Base-by-base conservation (phyloP, 2,888 invertebrate species). In the Cancer borealis region DNA sequence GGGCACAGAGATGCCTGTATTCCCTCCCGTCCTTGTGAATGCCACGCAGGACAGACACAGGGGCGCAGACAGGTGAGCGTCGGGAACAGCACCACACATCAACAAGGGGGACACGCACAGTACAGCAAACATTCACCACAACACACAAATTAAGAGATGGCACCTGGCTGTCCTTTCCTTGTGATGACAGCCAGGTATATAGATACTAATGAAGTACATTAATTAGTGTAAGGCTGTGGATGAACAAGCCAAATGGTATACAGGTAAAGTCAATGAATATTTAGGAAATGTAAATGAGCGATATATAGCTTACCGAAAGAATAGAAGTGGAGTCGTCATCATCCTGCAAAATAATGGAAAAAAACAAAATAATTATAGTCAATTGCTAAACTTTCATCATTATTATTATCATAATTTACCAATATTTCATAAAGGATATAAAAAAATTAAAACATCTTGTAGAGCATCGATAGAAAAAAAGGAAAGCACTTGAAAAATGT, bases 291-390 rank as follows among this genome's bases (percentile, higher is more conserved):
- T n/a, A 66, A n/a, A 66, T 87, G 6, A 87, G 39, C 12, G 5
- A 87, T 4, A 87, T 21, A 30, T 17, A n/a, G 79, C 94, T 94
- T 91, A 94, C 94, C 88, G 91, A 66, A 10, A 79, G 87, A 46
- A 94, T 94, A n/a, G 94, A 94, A 10, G 87, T 93, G 46, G 88
- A 91, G 88, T 94, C 94, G 79, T 94, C 92, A 30, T 94, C 92
- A n/a, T 94, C 94, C 94, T 94, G 94, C 21, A 45, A 87, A 66
- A 17, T 45, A 47, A 92, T 3, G 46, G 54, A 92, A 90, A 94
- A 49, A 88, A 73, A 46, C n/a, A 46, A n/a, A 46, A 60, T 12
- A 30, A 30, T 66, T n/a, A 17, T 4, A n/a, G n/a, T 66, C 66
- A 66, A n/a, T n/a, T 66, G 66, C 6, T 66, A 66, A 17, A 66